phyloP scores from a whole-genome alignment of 2,888 invertebrate species.

The Synergus gifuensis region DNA sequence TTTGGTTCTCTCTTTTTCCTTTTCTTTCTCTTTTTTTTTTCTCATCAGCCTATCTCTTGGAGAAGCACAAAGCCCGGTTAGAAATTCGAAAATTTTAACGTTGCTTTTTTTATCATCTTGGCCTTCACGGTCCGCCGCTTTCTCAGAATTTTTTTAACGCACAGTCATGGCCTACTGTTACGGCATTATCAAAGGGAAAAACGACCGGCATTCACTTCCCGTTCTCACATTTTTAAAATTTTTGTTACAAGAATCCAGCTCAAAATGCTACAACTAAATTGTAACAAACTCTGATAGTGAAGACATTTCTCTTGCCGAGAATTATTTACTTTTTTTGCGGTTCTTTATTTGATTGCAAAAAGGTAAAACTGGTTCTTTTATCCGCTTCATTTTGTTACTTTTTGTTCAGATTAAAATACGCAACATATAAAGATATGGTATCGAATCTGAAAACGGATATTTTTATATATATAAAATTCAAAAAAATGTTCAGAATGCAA shows the following conservation, averaged over 20 bases:
- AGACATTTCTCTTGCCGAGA: neutral
- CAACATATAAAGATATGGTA: neutral
- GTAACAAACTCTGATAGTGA: neutral
- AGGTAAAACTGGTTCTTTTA: neutral
- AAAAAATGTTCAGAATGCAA: too few species aligned
- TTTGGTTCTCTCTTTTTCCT: neutral
- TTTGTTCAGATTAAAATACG: neutral
- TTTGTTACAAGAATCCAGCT: neutral
- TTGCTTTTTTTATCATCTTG: slow-evolving; percentile 57
- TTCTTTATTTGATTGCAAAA: neutral
- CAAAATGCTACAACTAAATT: neutral
- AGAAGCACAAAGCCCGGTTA: slow-evolving; percentile 44
- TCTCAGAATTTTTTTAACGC: slow-evolving; percentile 58
- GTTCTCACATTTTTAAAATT: slow-evolving; percentile 27
- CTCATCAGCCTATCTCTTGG: slow-evolving; percentile 18
- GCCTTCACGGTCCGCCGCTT: slow-evolving; percentile 57
- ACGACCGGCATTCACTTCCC: slow-evolving; percentile 19
- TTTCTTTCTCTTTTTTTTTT: neutral
- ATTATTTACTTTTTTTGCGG: neutral
- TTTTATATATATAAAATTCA: too few species aligned
- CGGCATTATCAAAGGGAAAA: slow-evolving; percentile 38
- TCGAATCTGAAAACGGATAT: neutral
- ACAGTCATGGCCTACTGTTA: slow-evolving; percentile 50
- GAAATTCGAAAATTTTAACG: slow-evolving; percentile 58
- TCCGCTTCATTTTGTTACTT: neutral